Percentiles rank a stretch among this genome's conserved stretches.
These are phyloP conservation scores for Craterocephalus amniculus DNA, from an alignment of 2,797 vertebrate species.

Conservation along the genomic window DNA sequence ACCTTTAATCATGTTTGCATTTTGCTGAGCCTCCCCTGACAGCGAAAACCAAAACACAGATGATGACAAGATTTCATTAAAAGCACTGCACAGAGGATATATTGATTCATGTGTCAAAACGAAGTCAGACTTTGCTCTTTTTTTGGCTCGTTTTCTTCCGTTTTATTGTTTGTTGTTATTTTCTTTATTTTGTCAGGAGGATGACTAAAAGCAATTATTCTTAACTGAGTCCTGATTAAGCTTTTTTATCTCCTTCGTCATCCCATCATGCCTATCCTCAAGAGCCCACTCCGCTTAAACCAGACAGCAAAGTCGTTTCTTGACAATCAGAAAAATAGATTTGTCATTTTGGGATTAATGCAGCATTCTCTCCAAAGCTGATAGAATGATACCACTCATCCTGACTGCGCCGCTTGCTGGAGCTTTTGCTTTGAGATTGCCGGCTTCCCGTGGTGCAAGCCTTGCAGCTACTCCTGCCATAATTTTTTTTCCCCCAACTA, in stretches of 20 bases:
- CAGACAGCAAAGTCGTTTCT: conserved; percentile 50
- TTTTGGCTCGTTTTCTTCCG: background rate
- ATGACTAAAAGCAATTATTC: conserved; percentile 50
- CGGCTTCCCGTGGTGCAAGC: conserved; percentile 20
- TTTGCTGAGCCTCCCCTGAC: conserved; percentile 26
- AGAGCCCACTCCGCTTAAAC: conserved; percentile 48
- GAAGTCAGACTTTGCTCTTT: conserved; percentile 42
- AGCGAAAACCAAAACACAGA: conserved; percentile 28
- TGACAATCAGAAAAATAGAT: conserved; percentile 61
- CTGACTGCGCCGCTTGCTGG: conserved; percentile 23
- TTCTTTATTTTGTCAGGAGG: conserved; percentile 7
- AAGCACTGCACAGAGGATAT: conserved; percentile 25
- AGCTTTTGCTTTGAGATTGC: conserved; percentile 21
- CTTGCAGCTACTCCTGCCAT: conserved; percentile 36
- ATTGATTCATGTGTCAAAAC: conserved; percentile 56
- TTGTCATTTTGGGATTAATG: conserved; percentile 45
- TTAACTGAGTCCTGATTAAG: conserved; percentile 45
- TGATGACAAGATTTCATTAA: conserved; percentile 46
- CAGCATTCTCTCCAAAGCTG: conserved; percentile 36
- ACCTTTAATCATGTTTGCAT: conserved; percentile 46
- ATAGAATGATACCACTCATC: conserved; percentile 52
- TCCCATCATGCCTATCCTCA: conserved; percentile 44
- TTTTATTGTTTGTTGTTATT: conserved; percentile 15
- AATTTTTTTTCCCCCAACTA: conserved; percentile 41
- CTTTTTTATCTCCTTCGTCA: conserved; percentile 26